phyloP scores from a whole-genome alignment of 2,113 vertebrate genomes.

The Bombycilla garrulus region DNA sequence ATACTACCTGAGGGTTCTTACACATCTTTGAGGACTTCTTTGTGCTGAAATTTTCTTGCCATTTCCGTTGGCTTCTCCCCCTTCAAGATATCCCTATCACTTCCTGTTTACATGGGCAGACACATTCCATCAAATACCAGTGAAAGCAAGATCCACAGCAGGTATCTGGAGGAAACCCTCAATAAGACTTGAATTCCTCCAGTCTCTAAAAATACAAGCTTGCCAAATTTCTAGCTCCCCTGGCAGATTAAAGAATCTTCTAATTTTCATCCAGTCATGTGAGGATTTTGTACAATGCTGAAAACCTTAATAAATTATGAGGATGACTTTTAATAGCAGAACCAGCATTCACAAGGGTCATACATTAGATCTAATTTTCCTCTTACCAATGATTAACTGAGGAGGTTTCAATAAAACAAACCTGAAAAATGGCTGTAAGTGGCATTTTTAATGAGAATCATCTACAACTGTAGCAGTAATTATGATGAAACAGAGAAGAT shows the following conservation, averaged over 20 bases:
- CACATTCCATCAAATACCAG: background rate
- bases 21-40: background rate
- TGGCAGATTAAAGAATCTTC: background rate
- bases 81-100: too few relatives aligned
- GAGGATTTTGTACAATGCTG: background rate
- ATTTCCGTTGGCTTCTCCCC: background rate
- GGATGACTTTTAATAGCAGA: background rate
- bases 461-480: background rate
- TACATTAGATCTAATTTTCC: background rate
- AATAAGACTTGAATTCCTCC: background rate
- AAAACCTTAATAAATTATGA: background rate
- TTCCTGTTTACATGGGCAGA: background rate
- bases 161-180: background rate
- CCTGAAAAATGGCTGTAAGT: background rate
- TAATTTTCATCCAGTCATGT: background rate
- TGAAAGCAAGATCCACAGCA: background rate
- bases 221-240: background rate
- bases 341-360: background rate
- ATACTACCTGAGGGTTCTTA: background rate
- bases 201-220: background rate
- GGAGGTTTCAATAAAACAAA: background rate
- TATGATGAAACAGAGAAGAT: background rate
- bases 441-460: background rate
- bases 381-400: background rate
- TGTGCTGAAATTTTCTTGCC: background rate